Conservation (phyloP, 2,113 vertebrate species). For the Epinephelus cyanopodus region DNA sequence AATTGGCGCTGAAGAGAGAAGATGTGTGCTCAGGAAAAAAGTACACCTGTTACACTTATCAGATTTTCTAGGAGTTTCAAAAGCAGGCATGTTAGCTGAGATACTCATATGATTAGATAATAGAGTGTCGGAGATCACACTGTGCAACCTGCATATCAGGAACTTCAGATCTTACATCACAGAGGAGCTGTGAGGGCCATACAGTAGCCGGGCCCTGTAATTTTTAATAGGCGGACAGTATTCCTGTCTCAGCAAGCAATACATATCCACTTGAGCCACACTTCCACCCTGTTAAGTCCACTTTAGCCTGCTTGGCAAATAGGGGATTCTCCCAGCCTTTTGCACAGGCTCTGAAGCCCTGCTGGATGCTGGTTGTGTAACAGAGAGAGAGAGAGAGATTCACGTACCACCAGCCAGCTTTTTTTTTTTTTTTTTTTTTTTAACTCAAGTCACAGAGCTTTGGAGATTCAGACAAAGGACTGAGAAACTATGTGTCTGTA, state of each 20-base stretch:
- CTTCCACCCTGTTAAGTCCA: constrained; percentile 65
- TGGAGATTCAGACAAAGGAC: constrained; percentile 56
- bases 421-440: constrained; percentile 27
- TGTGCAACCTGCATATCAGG: constrained; percentile 12
- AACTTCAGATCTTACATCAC: constrained; percentile 29
- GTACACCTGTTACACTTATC: neutral
- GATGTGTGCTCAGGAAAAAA: neutral
- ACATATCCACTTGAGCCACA: constrained; percentile 65
- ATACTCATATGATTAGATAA: constrained; percentile 29
- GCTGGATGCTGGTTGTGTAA: constrained; percentile 68
- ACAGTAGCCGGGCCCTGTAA: constrained; percentile 3
- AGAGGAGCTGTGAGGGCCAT: constrained; percentile 4
- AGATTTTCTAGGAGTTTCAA: constrained; percentile 17
- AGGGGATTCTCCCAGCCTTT: constrained; percentile 61
- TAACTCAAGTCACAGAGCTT: constrained; percentile 56
- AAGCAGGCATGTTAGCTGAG: neutral
- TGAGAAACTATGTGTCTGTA: constrained; percentile 43
- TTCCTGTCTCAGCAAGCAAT: constrained; percentile 55
- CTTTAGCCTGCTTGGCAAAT: constrained; percentile 67
- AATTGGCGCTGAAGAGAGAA: neutral
- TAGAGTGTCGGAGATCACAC: neutral
- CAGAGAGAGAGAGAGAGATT: constrained; percentile 39
- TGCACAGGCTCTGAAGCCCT: constrained; percentile 33
- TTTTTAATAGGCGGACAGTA: constrained; percentile 48
- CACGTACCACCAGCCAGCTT: constrained; percentile 43